Conservation (phyloP, 2,797 vertebrate species). For the Podarcis lilfordi region DNA sequence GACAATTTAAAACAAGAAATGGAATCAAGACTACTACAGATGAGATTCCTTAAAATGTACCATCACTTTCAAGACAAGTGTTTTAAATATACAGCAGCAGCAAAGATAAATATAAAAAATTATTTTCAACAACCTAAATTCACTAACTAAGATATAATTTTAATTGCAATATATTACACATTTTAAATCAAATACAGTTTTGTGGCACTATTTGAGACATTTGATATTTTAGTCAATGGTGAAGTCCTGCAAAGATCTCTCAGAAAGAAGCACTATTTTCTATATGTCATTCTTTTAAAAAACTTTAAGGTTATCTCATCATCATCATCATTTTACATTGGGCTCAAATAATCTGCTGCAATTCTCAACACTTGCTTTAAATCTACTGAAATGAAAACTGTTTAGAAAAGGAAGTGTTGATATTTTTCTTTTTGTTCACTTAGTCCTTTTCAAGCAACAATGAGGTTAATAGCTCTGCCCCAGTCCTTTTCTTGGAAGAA, state of each 20-base stretch:
- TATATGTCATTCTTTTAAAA: background rate
- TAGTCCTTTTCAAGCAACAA: background rate
- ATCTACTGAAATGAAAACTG: background rate
- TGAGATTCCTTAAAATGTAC: background rate
- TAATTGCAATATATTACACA: background rate
- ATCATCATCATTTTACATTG: background rate
- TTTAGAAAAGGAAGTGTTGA: background rate
- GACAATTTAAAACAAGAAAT: conserved; percentile 67
- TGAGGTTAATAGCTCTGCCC: background rate
- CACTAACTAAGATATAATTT: background rate
- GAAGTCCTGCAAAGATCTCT: background rate
- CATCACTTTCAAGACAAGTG: background rate
- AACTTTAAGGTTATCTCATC: background rate
- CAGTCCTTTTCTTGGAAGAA: background rate
- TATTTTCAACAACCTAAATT: background rate
- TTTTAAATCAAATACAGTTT: background rate
- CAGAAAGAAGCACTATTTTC: background rate
- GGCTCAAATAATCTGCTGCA: background rate
- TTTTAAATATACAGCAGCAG: background rate
- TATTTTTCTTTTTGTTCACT: background rate
- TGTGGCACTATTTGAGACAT: background rate
- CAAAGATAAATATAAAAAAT: background rate
- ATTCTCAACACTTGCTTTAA: background rate
- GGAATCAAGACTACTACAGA: conserved; percentile 58
- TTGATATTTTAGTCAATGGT: background rate